phyloP scores from a whole-genome alignment of 1,140 invertebrate genomes.

The Atta texana region DNA sequence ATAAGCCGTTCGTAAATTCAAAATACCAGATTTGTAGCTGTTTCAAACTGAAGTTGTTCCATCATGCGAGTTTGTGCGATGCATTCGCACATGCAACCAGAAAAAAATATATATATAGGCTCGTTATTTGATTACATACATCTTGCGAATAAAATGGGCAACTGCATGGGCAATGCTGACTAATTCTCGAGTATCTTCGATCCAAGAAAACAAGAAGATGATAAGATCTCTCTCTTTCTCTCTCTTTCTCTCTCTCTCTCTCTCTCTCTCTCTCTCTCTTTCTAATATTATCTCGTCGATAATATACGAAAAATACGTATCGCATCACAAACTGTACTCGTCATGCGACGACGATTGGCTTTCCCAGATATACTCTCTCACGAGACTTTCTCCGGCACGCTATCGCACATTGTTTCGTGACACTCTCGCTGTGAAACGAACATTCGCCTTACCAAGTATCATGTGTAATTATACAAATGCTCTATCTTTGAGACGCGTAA shows the following conservation, averaged over 20 bases:
- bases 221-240: background rate
- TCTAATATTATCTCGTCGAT: background rate
- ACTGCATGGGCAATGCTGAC: background rate
- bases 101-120: background rate
- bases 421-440: slow-evolving; percentile 61
- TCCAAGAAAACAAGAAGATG: slow-evolving; percentile 22
- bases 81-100: background rate
- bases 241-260: background rate
- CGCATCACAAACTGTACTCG: slow-evolving; percentile 29
- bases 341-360: slow-evolving; percentile 68
- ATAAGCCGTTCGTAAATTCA: slow-evolving; percentile 28
- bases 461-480: slow-evolving; percentile 56
- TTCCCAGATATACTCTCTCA: slow-evolving; percentile 72
- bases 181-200: background rate
- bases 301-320: slow-evolving; percentile 4
- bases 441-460: slow-evolving; percentile 41
- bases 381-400: slow-evolving; percentile 73
- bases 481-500: slow-evolving; percentile 35
- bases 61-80: background rate
- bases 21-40: slow-evolving; percentile 6
- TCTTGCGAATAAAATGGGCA: background rate
- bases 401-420: slow-evolving; percentile 77
- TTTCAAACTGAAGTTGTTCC: background rate
- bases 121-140: background rate
- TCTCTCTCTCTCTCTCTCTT: slow-evolving; percentile 1